These are phyloP conservation scores for Ciconia stormi DNA, from an alignment of 2,113 vertebrate species.

Conservation along the genomic window DNA sequence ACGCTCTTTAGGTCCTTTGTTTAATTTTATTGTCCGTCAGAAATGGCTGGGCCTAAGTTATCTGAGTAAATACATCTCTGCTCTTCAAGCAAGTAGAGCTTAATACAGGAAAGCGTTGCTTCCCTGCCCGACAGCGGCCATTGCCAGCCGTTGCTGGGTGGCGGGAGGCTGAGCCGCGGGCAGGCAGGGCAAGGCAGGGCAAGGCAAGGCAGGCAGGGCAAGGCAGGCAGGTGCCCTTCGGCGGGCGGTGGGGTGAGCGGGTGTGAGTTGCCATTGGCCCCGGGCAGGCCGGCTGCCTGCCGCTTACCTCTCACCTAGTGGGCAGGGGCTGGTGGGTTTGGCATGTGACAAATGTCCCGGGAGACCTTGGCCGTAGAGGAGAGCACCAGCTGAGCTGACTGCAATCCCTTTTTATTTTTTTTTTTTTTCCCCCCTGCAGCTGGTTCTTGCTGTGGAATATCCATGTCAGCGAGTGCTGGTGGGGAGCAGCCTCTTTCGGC, in stretches of 20 bases:
- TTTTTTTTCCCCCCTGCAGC: not conserved
- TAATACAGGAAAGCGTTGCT: not conserved
- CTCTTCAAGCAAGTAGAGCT: not conserved
- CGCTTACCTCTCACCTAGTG: constrained; percentile 84
- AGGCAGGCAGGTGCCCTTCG: constrained; percentile 12
- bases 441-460: constrained; percentile 33
- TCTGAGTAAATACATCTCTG: not conserved
- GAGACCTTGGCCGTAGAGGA: constrained; percentile 73
- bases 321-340: constrained; percentile 49
- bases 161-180: not conserved
- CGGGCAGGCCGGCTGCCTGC: constrained; percentile 71
- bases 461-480: constrained; percentile 10
- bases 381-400: constrained; percentile 58
- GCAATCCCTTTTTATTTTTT: not conserved
- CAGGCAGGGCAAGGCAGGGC: no score
- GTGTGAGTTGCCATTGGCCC: constrained; percentile 78
- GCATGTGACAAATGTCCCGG: constrained; percentile 73
- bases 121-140: not conserved
- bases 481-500: constrained; percentile 1
- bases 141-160: not conserved
- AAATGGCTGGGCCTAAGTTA: not conserved
- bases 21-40: not conserved
- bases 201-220: not conserved
- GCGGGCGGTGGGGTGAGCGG: constrained; percentile 78
- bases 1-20: not conserved